Evolutionary conservation across 2,888 invertebrate species (phyloP), one percentile per base, ranked within the genome.

Genomic region (Athalia circularis): DNA sequence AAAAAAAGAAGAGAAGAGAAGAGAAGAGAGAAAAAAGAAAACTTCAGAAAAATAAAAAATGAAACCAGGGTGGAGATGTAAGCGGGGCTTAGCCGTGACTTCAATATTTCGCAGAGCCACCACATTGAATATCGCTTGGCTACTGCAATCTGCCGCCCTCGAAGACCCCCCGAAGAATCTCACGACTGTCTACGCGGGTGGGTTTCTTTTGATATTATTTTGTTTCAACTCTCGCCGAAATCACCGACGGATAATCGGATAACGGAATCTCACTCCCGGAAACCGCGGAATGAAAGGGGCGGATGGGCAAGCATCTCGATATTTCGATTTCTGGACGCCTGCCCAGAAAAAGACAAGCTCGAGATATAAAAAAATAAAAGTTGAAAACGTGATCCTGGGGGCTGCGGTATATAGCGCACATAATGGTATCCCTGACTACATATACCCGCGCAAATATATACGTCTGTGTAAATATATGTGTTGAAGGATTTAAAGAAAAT

Each of bases 51-150:
- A 57, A 75, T 45, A 29, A 29, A 29, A 29, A 29, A 29, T 29
- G 29, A 29, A 29, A 29, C 29, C 29, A 29, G 29, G 29, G 52
- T 15, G 15, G 45, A 75, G 43, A 65, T 29, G 68, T 72, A 72
- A 59, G 77, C 54, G 64, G 67, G 74, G 76, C 77, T 81, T 65
- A 79, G 64, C 59, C 54, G 54, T 59, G 52, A 75, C 67, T 79
- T 81, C 77, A 79, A 80, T 80, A 80, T 80, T 76, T 79, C 64
- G 62, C 65, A 13, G 50, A 61, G 43, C 47, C 47, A 11, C 59
- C 43, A 70, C 68, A 29, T 79, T 59, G 62, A 57, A 75, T 76
- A 77, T 77, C 70, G 62, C 50, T 77, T 47, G 15, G 52, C 7
- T 15, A 54, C 45, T 67, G 70, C 57, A 77, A 72, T 61, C 50